Evolutionary conservation across 37 sponge, comb jelly and placozoan genomes (phyloP), one percentile per base, ranked within the genome.

Genomic region (Petrosia ficiformis): DNA sequence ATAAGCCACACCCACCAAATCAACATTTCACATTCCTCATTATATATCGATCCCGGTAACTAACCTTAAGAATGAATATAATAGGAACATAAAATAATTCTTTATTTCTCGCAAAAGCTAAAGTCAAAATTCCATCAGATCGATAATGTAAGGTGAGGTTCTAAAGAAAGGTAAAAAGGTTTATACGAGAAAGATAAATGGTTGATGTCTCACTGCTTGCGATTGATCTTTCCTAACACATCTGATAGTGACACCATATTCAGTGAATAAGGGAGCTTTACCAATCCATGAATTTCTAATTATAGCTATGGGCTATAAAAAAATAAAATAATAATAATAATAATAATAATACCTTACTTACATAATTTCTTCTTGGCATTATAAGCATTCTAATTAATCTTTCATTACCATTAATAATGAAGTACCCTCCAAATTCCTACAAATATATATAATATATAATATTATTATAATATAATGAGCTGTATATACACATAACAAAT

Each of bases 391-490:
- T 79, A 16, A 97, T 72, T 11, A 97, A 33, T 59, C 86, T 82
- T 80, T 97, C 98, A 31, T 84, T 91, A 21, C 98, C 98, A 79
- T 97, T 94, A 52, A 97, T 77, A 31, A 97, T 89, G 70, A 97
- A 97, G 70, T 97, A 97, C n/a, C 98, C 98, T 11, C 98, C 98
- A 52, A 80, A 43, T 72, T 97, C 98, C 87, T 97, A 58, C 30
- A 70, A 63, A 37, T 16, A 28, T 33, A 4, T 6, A 37, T 1
- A 4, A 57, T 5, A 59, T 37, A 41, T 42, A 75, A 32, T 8
- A 59, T 29, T 34, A n/a, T 16, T 68, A 38, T 74, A 48, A 19
- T 48, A 48, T 19, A 48, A 19, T 8, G 54, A 8, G n/a, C n/a
- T n/a, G n/a, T n/a, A n/a, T n/a, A n/a, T n/a, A n/a, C n/a, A n/a